These are phyloP conservation scores for Merops nubicus DNA, from an alignment of 2,113 vertebrate species.

Conservation along the genomic window DNA sequence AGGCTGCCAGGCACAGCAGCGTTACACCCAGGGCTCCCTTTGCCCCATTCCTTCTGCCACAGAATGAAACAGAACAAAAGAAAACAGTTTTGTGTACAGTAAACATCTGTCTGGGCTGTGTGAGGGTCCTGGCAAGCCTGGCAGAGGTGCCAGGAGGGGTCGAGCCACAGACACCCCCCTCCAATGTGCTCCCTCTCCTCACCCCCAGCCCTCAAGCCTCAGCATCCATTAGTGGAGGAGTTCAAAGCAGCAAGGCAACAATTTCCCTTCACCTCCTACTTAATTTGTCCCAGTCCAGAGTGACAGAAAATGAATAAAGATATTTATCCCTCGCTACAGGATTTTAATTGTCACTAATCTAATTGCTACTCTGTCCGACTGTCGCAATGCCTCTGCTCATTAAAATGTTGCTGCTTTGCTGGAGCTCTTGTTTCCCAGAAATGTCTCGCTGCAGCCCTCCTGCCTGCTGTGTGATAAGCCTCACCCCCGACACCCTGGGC, in stretches of 20 bases:
- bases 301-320: slow-evolving; percentile 62
- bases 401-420: slow-evolving; percentile 58
- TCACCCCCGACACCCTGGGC: not conserved
- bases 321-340: slow-evolving; percentile 69
- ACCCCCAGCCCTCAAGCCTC: not conserved
- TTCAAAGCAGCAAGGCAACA: slow-evolving; percentile 31
- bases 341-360: slow-evolving; percentile 78
- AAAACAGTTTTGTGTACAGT: not conserved
- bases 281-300: slow-evolving; percentile 46
- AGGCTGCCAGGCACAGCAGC: not conserved
- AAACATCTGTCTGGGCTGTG: not conserved
- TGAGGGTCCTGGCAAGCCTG: not conserved
- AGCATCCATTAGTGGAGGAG: not conserved
- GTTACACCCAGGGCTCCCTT: not conserved
- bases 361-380: slow-evolving; percentile 71
- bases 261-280: slow-evolving; percentile 49
- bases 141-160: not conserved
- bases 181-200: accelerated
- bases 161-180: not conserved
- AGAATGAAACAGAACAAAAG: not conserved
- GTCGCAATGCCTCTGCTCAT: slow-evolving; percentile 59
- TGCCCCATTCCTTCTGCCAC: not conserved
- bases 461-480: not conserved
- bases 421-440: not conserved
- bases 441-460: not conserved